Evolutionary conservation across 2,113 vertebrate species (phyloP).

Genomic region (Strix uralensis): DNA sequence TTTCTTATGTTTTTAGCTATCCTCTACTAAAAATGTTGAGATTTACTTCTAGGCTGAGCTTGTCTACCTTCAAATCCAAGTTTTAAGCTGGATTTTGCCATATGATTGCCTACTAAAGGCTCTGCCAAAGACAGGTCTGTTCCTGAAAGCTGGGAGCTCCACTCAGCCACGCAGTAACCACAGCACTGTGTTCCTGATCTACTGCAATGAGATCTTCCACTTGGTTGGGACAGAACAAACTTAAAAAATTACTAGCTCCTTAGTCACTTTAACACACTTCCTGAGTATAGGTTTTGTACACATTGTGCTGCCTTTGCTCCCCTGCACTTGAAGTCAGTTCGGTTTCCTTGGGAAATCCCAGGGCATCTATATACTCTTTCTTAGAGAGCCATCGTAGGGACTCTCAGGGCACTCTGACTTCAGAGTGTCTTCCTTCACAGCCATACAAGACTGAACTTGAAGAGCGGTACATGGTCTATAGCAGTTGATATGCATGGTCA

Average conservation of each 20-base stretch:
- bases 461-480: not conserved
- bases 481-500: not conserved
- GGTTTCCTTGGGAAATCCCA: not conserved
- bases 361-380: not conserved
- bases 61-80: not conserved
- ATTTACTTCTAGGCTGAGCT: not conserved
- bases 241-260: not conserved
- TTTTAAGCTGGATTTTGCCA: not conserved
- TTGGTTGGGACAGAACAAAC: not conserved
- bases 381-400: accelerated
- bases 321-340: not conserved
- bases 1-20: not conserved
- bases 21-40: not conserved
- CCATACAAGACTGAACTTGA: not conserved
- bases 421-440: not conserved
- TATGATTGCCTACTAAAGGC: not conserved
- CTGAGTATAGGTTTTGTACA: not conserved
- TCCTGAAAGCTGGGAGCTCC: not conserved
- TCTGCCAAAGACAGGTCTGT: not conserved
- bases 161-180: not conserved
- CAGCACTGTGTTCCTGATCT: not conserved
- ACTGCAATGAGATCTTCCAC: not conserved
- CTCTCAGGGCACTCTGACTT: not conserved
- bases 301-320: not conserved
- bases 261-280: not conserved